A percentile compares a stretch with the other conserved stretches of the same genome.
These are phyloP conservation scores for Volucella zonaria DNA, from an alignment of 2,888 invertebrate species.

Conservation along the genomic window DNA sequence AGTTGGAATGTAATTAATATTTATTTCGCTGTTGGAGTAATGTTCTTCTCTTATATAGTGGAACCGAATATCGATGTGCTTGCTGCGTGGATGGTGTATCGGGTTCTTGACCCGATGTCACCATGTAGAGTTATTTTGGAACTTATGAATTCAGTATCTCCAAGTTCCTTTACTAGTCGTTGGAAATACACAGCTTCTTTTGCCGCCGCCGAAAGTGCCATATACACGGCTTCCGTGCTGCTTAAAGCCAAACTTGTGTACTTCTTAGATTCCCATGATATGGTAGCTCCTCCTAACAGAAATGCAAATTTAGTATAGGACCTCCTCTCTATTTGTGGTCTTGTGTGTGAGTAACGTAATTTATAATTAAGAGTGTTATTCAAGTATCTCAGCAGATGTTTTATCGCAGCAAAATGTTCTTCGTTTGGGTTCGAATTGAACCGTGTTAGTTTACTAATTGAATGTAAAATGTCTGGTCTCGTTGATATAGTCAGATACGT, in stretches of 20 bases:
- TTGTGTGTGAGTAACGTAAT: slow-evolving; percentile 30
- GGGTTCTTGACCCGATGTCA: too few species aligned
- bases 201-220: slow-evolving; percentile 53
- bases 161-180: slow-evolving; percentile 23
- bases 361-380: slow-evolving; percentile 36
- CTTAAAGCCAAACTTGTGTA: slow-evolving; percentile 59
- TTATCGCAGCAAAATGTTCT: slow-evolving; percentile 62
- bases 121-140: too few species aligned
- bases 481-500: slow-evolving; percentile 59
- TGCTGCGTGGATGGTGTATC: too few species aligned
- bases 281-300: slow-evolving; percentile 36
- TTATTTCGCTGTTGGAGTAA: too few species aligned
- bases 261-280: slow-evolving; percentile 64
- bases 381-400: slow-evolving; percentile 64
- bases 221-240: slow-evolving; percentile 66
- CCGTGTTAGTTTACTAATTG: slow-evolving; percentile 52
- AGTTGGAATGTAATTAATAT: too few species aligned
- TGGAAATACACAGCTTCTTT: slow-evolving; percentile 56
- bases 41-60: too few species aligned
- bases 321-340: slow-evolving; percentile 33
- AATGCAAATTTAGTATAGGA: slow-evolving; percentile 65
- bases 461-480: slow-evolving; percentile 64
- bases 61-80: too few species aligned
- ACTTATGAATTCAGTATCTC: neutral
- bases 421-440: slow-evolving; percentile 55